phyloP scores from a whole-genome alignment of 2,113 vertebrate species.

The Pterocles orientalis region DNA sequence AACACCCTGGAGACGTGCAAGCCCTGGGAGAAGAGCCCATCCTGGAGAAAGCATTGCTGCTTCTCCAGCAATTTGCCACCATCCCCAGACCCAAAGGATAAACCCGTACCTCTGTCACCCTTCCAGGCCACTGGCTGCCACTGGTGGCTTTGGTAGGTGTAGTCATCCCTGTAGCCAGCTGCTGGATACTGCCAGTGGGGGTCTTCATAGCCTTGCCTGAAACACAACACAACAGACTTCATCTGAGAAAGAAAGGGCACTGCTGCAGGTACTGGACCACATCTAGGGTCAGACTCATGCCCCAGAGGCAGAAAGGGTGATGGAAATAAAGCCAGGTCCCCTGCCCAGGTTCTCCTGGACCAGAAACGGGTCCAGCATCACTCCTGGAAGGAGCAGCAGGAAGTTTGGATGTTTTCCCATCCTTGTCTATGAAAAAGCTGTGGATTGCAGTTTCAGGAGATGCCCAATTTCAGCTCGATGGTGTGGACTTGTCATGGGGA shows the following conservation, averaged over 20 bases:
- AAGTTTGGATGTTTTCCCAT: neutral
- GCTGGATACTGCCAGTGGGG: neutral
- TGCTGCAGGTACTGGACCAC: rapidly evolving
- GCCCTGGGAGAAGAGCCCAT: neutral
- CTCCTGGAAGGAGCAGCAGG: neutral
- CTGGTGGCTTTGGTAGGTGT: constrained; percentile 12
- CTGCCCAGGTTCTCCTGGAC: neutral
- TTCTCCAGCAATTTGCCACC: neutral
- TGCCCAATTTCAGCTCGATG: neutral
- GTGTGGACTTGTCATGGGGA: neutral
- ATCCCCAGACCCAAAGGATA: neutral
- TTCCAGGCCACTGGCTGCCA: neutral
- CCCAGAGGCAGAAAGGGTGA: neutral
- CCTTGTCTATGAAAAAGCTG: neutral
- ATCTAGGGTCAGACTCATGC: neutral
- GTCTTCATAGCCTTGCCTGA: constrained; percentile 62
- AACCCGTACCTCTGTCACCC: constrained; percentile 64
- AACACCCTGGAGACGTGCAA: neutral
- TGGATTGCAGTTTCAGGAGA: neutral
- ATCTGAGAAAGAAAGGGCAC: neutral
- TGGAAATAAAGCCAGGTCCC: neutral
- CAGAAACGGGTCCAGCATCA: neutral
- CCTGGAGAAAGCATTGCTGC: neutral
- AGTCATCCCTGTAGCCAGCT: neutral
- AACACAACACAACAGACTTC: neutral